Conservation (phyloP, 2,797 vertebrate species). For the Novumbra hubbsi region DNA sequence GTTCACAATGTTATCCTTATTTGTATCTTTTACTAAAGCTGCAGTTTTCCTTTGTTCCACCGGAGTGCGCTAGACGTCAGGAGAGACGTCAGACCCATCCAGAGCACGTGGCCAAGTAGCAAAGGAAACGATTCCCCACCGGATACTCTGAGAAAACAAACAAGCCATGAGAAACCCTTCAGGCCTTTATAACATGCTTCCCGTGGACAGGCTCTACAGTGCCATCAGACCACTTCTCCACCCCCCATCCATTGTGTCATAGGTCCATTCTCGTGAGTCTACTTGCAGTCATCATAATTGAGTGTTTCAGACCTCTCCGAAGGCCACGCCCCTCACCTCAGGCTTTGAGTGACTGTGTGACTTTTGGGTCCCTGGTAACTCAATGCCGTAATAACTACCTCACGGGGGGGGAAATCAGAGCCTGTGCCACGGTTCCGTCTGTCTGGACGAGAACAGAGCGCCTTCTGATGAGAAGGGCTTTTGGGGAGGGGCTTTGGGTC, state of each 20-base stretch:
- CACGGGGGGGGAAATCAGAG: conserved; percentile 67
- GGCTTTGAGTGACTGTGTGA: conserved; percentile 26
- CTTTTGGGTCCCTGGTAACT: conserved; percentile 63
- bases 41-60: not conserved
- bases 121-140: not conserved
- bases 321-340: conserved; percentile 32
- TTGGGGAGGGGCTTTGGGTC: conserved; percentile 32
- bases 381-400: conserved; percentile 69
- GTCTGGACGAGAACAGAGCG: conserved; percentile 17
- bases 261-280: conserved; percentile 17
- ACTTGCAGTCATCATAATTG: conserved; percentile 25
- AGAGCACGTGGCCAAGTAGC: not conserved
- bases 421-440: conserved; percentile 32
- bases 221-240: not conserved
- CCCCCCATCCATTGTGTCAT: not conserved
- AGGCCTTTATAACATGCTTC: not conserved
- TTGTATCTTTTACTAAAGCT: not conserved
- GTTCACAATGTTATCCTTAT: not conserved
- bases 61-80: not conserved
- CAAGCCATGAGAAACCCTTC: not conserved
- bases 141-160: not conserved
- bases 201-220: not conserved
- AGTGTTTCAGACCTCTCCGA: conserved; percentile 45
- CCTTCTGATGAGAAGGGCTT: conserved; percentile 27
- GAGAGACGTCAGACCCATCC: not conserved